These are phyloP conservation scores for Apis laboriosa DNA, from an alignment of 1,140 invertebrate species.

Conservation along the genomic window DNA sequence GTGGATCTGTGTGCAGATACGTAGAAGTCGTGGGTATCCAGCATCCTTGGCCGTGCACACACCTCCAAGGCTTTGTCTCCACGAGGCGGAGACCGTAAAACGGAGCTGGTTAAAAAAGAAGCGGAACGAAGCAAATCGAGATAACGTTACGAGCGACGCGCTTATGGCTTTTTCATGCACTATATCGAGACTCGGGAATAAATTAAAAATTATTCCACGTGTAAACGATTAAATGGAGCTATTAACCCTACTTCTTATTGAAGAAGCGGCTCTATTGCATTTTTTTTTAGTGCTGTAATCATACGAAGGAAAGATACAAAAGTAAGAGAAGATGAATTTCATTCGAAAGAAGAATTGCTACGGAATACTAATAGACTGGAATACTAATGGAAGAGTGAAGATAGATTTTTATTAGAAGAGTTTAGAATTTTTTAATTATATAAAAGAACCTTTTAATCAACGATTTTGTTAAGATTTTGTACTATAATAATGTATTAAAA, in stretches of 20 bases:
- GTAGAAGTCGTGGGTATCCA: slow-evolving; percentile 18
- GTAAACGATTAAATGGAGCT: slow-evolving; percentile 15
- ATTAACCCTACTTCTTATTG: background rate
- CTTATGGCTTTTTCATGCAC: slow-evolving; percentile 34
- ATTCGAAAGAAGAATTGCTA: no score
- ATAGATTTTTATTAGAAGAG: no score
- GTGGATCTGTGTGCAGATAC: slow-evolving; percentile 46
- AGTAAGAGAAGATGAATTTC: no score
- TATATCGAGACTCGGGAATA: background rate
- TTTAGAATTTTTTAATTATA: no score
- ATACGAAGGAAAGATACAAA: no score
- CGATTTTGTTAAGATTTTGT: no score
- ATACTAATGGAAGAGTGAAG: no score
- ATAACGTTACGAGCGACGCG: background rate
- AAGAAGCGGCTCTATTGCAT: no score
- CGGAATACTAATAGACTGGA: no score
- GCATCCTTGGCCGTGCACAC: background rate
- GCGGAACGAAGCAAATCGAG: slow-evolving; percentile 28
- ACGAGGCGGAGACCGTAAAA: background rate
- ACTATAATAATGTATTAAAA: no score
- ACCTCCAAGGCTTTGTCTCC: slow-evolving; percentile 20
- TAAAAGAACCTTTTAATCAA: no score
- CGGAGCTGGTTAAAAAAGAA: slow-evolving; percentile 15
- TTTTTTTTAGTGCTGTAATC: no score
- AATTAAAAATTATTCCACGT: slow-evolving; percentile 58